A percentile compares a stretch with the other conserved stretches of the same genome.
Conservation (phyloP, 2,888 invertebrate species). For the Leucophora obtusa region DNA sequence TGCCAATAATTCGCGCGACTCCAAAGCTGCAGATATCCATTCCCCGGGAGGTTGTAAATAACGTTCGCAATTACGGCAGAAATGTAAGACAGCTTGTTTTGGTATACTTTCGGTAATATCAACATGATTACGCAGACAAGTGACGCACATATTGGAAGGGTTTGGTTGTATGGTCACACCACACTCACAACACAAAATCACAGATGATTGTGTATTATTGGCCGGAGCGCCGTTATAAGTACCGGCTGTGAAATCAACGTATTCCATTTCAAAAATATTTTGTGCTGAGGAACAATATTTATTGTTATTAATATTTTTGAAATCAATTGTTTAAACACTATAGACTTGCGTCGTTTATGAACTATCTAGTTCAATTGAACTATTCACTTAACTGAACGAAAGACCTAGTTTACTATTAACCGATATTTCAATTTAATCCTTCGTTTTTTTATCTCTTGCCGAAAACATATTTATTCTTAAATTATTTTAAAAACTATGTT, state of each 20-base stretch:
- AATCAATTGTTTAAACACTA: no score
- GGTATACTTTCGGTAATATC: conserved; percentile 98
- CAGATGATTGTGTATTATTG: conserved; percentile 56
- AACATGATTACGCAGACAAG: conserved; percentile 92
- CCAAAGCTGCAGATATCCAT: conserved; percentile 91
- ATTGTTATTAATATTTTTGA: no score
- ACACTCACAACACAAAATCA: conserved; percentile 93
- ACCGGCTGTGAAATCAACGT: conserved; percentile 46
- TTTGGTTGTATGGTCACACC: conserved; percentile 95
- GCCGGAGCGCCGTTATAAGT: background rate
- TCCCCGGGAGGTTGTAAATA: conserved; percentile 95
- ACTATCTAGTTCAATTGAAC: no score
- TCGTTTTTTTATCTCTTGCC: no score
- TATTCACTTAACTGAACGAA: no score
- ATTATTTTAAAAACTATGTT: no score
- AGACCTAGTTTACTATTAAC: no score
- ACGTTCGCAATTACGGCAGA: conserved; percentile 95
- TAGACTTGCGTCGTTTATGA: no score
- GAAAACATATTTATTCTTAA: no score
- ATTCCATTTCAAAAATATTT: conserved; percentile 42
- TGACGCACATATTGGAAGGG: conserved; percentile 98
- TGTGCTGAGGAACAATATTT: background rate
- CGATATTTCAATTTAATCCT: no score
- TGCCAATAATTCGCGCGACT: conserved; percentile 92
- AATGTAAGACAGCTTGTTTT: conserved; percentile 93